Evolutionary conservation across 2,113 vertebrate species (phyloP), one percentile per base, ranked within the genome.

Genomic region (Sinocyclocheilus anshuiensis): DNA sequence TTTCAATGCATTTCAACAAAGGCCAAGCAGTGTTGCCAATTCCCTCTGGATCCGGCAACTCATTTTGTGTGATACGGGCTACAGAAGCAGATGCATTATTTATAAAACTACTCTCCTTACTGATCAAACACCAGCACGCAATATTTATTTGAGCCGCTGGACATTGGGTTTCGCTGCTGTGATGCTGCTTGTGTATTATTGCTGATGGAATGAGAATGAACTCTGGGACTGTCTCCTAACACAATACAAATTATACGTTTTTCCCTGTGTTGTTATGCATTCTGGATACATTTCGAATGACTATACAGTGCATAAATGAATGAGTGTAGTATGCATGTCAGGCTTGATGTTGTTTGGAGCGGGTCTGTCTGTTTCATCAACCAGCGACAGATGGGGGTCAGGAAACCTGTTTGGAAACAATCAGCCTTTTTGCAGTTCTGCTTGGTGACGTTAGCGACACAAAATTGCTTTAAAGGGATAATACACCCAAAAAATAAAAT

Each of bases 1-100:
- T 92, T 87, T 82, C 89, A 89, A 90, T 87, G 83, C 86, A 87
- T 57, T 88, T 88, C 83, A 89, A 90, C 88, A 85, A 29, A 89
- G 50, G 86, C 85, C 77, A 84, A 90, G 87, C 61, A 72, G 76
- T 79, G 84, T 81, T 84, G 9, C 86, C 86, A 77, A 86, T 88
- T 85, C 85, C 90, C 89, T 65, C 61, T 82, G 84, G 90, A 91
- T 82, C 79, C 77, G 29, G 86, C 77, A 24, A 89, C 86, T 85
- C 89, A 75, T 87, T 87, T 85, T 74, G 79, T 91, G 82, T 90
- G 90, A 89, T 88, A 76, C 63, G 84, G 78, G 88, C 89, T 84
- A 71, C 74, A 86, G 87, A 77, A 71, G 79, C 57, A 82, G 84
- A 88, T 90, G 86, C 87, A 89, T 91, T 89, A 89, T 88, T 91